Evolutionary conservation across 2,797 vertebrate species (phyloP), one percentile per base, ranked within the genome.

Genomic region (Sphenodon punctatus): DNA sequence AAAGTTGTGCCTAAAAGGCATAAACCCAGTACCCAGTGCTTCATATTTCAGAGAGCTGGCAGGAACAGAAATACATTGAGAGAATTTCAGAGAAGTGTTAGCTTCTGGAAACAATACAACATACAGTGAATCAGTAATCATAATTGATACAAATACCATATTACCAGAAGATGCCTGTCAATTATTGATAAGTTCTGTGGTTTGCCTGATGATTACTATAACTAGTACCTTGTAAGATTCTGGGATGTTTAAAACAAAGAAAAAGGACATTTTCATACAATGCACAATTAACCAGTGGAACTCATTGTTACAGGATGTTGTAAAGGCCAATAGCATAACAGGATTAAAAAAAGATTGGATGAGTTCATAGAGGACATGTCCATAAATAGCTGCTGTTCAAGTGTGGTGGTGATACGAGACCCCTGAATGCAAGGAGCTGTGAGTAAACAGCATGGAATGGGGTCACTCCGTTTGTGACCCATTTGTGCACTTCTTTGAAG

Each of bases 31-130:
- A 91, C 45, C 55, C 82, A 63, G 68, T 67, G 87, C 45, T 85
- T 93, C 80, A 76, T 89, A 78, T 85, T 91, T 85, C 60, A 86
- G 72, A 90, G 81, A 48, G 48, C 65, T 61, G 84, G 84, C 82
- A 88, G 67, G 49, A 93, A 84, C 27, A 86, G 60, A 88, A 61
- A 38, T 72, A 16, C n/a, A 13, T 78, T 80, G 22, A 20, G 51
- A 66, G 78, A 91, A 67, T 67, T 27, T 85, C 25, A 85, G 67
- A 80, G 45, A 48, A 63, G 43, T 48, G 72, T 86, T 65, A 77
- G 34, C 20, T 48, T 39, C 67, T 83, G 48, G 3, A 77, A 82
- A 79, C 42, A 75, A 75, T 56, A 65, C 10, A 55, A 20, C 27
- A 43, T 36, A 7, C 39, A 51, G 5, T 70, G 41, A 23, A 71